phyloP scores from a whole-genome alignment of 2,797 vertebrate species.

The Chiroxiphia lanceolata region DNA sequence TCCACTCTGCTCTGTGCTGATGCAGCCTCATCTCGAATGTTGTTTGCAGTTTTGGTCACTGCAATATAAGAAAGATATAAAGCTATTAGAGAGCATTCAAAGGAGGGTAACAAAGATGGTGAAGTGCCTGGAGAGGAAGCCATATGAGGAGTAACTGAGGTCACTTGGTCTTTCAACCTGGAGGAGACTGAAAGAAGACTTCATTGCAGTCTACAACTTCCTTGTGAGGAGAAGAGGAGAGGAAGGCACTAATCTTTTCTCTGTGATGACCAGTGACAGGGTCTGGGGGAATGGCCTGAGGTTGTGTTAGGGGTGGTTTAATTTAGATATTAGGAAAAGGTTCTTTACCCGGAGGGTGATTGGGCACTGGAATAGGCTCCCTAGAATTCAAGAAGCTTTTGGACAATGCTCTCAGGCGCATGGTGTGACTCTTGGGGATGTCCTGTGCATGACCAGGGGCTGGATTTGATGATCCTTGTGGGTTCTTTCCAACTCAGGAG shows the following conservation, averaged over 20 bases:
- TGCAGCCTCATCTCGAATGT: accelerated
- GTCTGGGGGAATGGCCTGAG: accelerated
- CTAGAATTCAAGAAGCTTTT: neutral
- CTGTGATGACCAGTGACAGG: neutral
- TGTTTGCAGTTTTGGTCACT: accelerated
- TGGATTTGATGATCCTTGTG: neutral
- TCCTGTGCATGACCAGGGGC: neutral
- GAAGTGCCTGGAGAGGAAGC: neutral
- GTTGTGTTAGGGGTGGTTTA: accelerated
- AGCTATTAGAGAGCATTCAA: accelerated
- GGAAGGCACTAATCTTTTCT: accelerated
- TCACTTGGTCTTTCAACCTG: neutral
- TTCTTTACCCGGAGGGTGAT: accelerated
- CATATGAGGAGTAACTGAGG: accelerated
- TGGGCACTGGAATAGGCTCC: neutral
- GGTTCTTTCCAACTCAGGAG: neutral
- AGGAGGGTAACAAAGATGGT: accelerated
- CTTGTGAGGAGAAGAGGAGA: neutral
- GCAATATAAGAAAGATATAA: accelerated
- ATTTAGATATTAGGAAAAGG: accelerated
- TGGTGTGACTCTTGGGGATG: neutral
- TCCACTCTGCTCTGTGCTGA: accelerated
- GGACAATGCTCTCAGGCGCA: neutral
- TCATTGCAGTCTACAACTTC: neutral
- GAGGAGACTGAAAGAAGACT: neutral